Conservation (phyloP, 2,888 invertebrate genomes). For the Mesochorus sp. region DNA sequence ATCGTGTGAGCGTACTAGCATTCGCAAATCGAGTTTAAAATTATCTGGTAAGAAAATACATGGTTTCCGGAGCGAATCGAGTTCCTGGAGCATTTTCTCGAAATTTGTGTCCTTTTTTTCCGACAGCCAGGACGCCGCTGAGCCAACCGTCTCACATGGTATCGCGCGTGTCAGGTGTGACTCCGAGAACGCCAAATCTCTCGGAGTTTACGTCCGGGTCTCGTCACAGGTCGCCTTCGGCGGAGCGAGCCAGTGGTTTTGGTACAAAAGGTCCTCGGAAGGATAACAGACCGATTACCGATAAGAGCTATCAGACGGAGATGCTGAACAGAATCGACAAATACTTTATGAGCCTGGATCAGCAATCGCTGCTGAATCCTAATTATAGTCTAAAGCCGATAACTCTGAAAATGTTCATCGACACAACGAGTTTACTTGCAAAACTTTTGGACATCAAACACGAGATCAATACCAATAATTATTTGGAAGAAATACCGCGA, state of each 20-base stretch:
- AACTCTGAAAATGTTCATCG: conserved; percentile 77
- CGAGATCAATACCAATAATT: conserved; percentile 71
- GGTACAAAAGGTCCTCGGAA: conserved; percentile 71
- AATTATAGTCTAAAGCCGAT: conserved; percentile 76
- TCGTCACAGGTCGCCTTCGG: conserved; percentile 72
- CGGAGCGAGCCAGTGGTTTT: conserved; percentile 72
- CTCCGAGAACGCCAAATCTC: conserved; percentile 53
- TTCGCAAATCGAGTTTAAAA: conserved; percentile 68
- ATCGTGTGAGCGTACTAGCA: conserved; percentile 69
- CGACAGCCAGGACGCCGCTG: conserved; percentile 55
- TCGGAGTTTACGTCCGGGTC: conserved; percentile 57
- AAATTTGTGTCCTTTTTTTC: not conserved
- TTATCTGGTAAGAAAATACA: conserved; percentile 68
- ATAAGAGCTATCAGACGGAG: conserved; percentile 74
- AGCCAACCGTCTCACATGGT: conserved; percentile 34
- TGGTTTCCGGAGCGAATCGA: too few species aligned
- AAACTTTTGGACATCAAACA: conserved; percentile 71
- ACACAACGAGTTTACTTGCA: conserved; percentile 71
- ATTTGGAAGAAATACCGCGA: conserved; percentile 83
- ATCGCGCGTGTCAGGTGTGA: conserved; percentile 23
- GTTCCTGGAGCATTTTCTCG: not conserved
- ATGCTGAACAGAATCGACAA: conserved; percentile 76
- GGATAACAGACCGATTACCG: conserved; percentile 74
- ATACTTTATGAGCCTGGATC: conserved; percentile 69
- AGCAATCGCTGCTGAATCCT: conserved; percentile 69